These are phyloP conservation scores for Lathamus discolor DNA, from an alignment of 2,113 vertebrate species.

Conservation along the genomic window DNA sequence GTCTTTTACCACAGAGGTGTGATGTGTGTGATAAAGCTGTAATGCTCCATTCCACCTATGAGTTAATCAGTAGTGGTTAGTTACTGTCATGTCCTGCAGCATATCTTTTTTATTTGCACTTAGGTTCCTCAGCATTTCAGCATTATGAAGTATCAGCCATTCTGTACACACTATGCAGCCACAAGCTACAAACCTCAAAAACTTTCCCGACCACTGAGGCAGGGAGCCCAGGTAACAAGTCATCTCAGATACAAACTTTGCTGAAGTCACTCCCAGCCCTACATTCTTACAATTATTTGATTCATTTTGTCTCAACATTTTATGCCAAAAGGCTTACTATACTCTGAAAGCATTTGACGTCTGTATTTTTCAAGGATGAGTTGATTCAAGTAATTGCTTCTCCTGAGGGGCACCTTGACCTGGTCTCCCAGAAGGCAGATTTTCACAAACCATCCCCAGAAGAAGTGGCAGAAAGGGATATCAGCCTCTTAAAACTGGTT, in stretches of 20 bases:
- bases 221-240: constrained; percentile 78
- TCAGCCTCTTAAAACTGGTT: constrained; percentile 74
- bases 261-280: neutral
- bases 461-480: neutral
- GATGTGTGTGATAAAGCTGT: neutral
- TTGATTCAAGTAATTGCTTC: constrained; percentile 34
- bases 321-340: neutral
- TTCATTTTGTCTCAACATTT: neutral
- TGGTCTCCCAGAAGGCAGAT: neutral
- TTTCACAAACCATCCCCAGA: neutral
- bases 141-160: constrained; percentile 79
- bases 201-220: constrained; percentile 74
- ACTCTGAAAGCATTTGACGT: neutral
- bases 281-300: neutral
- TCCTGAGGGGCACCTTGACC: neutral
- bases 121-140: constrained; percentile 87
- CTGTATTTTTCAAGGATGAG: constrained; percentile 74
- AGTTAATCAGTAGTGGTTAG: neutral
- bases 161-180: constrained; percentile 72
- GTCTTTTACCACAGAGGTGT: neutral
- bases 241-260: neutral
- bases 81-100: neutral
- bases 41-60: neutral
- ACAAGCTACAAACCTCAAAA: constrained; percentile 69
- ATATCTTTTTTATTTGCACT: neutral